A percentile compares a stretch with the other conserved stretches of the same genome.
Conservation (phyloP, 2,113 vertebrate genomes). For the Orcinus orca region DNA sequence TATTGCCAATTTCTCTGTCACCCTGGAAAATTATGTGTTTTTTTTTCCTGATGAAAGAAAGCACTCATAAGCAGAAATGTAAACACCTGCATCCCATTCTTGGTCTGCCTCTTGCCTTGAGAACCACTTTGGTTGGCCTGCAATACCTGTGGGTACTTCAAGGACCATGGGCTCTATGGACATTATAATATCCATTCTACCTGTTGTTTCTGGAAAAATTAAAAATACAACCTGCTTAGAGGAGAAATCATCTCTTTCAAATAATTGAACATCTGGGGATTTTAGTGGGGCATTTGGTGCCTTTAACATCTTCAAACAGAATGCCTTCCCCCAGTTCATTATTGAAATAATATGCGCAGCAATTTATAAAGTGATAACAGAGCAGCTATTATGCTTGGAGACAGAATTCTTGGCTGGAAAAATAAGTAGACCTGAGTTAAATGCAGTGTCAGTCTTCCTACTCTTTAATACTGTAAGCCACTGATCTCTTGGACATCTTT, state of each 20-base stretch:
- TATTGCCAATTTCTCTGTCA: conserved; percentile 55
- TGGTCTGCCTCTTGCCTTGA: conserved; percentile 46
- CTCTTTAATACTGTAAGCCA: conserved; percentile 62
- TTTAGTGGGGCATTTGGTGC: conserved; percentile 32
- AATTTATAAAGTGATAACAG: conserved; percentile 72
- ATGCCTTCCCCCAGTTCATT: conserved; percentile 59
- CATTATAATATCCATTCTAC: conserved; percentile 35
- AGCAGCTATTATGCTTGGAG: conserved; percentile 41
- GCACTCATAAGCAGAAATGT: conserved; percentile 36
- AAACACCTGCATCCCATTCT: conserved; percentile 56
- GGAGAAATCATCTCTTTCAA: conserved; percentile 45
- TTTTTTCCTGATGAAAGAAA: conserved; percentile 36
- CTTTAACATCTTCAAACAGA: conserved; percentile 37
- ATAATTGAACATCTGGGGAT: conserved; percentile 49
- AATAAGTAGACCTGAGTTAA: conserved; percentile 59
- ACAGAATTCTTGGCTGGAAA: conserved; percentile 49
- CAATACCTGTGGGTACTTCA: conserved; percentile 36
- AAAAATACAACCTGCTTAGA: conserved; percentile 54
- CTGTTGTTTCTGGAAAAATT: conserved; percentile 48
- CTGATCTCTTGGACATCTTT: conserved; percentile 79
- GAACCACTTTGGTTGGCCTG: conserved; percentile 23
- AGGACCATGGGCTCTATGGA: conserved; percentile 45
- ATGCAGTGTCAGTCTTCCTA: conserved; percentile 57
- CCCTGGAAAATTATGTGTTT: conserved; percentile 43
- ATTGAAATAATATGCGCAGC: conserved; percentile 53